These are phyloP conservation scores for Phenganax subtilis DNA, from an alignment of 92 coral and sea anemone species.

Conservation along the genomic window DNA sequence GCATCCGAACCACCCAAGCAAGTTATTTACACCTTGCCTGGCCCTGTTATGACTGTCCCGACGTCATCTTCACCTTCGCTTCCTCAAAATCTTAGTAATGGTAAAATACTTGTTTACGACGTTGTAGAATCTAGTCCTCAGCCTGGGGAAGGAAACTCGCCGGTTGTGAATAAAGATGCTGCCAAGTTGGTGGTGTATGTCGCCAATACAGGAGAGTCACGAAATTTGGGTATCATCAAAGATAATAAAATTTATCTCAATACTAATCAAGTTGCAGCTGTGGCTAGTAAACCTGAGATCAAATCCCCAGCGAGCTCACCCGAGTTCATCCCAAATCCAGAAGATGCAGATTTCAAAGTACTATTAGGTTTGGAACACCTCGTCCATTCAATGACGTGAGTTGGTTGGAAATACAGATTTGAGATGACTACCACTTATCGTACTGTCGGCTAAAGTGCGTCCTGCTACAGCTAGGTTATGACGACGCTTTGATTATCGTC, in stretches of 20 bases:
- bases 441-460: too few relatives aligned
- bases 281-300: neutral
- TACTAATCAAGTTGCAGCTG: conserved; percentile 7
- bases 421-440: too few relatives aligned
- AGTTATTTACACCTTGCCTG: conserved; percentile 1
- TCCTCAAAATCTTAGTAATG: neutral
- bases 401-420: too few relatives aligned
- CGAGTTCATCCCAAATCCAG: conserved; percentile 77
- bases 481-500: too few relatives aligned
- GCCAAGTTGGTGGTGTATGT: conserved; percentile 29
- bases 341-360: conserved; percentile 70
- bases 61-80: conserved; percentile 2
- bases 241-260: conserved; percentile 10
- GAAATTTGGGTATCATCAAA: conserved; percentile 11
- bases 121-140: neutral
- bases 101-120: conserved; percentile 20
- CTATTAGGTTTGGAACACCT: conserved; percentile 88
- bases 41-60: neutral
- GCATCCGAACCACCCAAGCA: neutral
- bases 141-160: neutral
- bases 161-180: neutral
- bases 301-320: conserved; percentile 32
- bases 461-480: too few relatives aligned
- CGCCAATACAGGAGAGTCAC: neutral
- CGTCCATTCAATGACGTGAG: conserved; percentile 50